Conservation (phyloP, 1,140 invertebrate genomes). For the Tenebrio molitor region DNA sequence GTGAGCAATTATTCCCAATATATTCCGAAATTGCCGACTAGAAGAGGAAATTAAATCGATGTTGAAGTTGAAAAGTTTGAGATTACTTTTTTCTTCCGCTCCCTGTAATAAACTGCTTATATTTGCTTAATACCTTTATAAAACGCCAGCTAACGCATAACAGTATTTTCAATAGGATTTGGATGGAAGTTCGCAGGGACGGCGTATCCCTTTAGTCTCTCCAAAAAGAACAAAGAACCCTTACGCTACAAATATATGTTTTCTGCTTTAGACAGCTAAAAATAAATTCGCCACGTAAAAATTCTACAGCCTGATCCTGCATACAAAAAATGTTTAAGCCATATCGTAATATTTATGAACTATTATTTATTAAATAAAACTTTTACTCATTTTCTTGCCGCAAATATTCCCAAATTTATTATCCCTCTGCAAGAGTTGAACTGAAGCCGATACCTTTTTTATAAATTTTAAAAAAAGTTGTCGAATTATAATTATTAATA, state of each 20-base stretch:
- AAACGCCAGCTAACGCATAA: slow-evolving; percentile 21
- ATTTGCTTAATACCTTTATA: slow-evolving; percentile 38
- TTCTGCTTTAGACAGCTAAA: slow-evolving; percentile 44
- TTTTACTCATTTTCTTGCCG: too few relatives aligned
- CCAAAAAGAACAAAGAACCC: slow-evolving; percentile 38
- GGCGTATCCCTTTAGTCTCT: background rate
- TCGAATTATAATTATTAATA: too few relatives aligned
- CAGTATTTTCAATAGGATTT: slow-evolving; percentile 22
- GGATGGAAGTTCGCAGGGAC: background rate
- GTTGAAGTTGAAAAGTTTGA: slow-evolving; percentile 33
- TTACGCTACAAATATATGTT: slow-evolving; percentile 39
- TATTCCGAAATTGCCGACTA: slow-evolving; percentile 18
- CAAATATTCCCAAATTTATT: too few relatives aligned
- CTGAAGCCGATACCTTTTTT: too few relatives aligned
- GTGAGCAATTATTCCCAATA: slow-evolving; percentile 44
- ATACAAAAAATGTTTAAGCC: slow-evolving; percentile 5
- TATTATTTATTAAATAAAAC: too few relatives aligned
- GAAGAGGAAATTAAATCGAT: slow-evolving; percentile 44
- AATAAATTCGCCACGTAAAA: slow-evolving; percentile 39
- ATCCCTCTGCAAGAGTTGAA: too few relatives aligned
- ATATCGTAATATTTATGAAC: background rate
- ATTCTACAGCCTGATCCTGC: background rate
- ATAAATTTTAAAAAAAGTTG: too few relatives aligned
- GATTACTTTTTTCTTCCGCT: slow-evolving; percentile 29
- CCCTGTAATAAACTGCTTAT: slow-evolving; percentile 39